Base-by-base conservation (phyloP, 1,140 invertebrate genomes). In the Platyscapa corneri region DNA sequence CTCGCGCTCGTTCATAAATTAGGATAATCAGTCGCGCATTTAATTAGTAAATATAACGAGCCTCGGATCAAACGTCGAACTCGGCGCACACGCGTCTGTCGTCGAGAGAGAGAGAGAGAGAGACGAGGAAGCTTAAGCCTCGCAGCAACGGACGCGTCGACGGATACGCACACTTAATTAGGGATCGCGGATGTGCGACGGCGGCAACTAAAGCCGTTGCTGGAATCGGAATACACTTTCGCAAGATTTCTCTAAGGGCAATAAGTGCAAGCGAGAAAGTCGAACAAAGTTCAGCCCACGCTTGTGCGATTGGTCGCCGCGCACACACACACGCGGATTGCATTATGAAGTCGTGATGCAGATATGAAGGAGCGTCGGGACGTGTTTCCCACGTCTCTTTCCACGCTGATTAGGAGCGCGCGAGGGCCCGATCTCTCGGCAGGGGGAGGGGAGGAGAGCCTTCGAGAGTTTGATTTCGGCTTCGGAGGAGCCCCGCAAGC, bases 211-310 rank as follows among this genome's bases (percentile, higher is more conserved):
- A 32, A 30, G 16, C 49, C 10, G 42, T 34, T n/a, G n/a, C n/a
- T 6, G 27, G 16, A 81, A 53, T 70, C 12, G 32, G 30, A n/a
- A 72, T 46, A 64, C 64, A 76, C 72, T 83, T 83, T 83, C 70
- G 82, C 53, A 83, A 75, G 82, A 83, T 83, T 83, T 60, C 82
- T 83, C 72, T 60, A 64, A 76, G 34, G 53, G 82, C 72, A 37
- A 83, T 76, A 83, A 83, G 32, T 46, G 67, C 67, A 49, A 42
- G 53, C 56, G 82, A 76, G 72, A 83, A 83, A 76, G 72, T 83
- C 67, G 82, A 32, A 64, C 53, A 76, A 64, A 83, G 49, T 75
- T 83, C 53, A 64, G 42, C n/a, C n/a, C 12, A 70, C 34, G 32
- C 72, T 23, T 34, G 65, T 37, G 30, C 72, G 53, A 7, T 46